A percentile compares a stretch with the other conserved stretches of the same genome.
phyloP scores from a whole-genome alignment of 30 jellyfish, hydroid and myxozoan genomes.

The Clytia hemisphaerica region DNA sequence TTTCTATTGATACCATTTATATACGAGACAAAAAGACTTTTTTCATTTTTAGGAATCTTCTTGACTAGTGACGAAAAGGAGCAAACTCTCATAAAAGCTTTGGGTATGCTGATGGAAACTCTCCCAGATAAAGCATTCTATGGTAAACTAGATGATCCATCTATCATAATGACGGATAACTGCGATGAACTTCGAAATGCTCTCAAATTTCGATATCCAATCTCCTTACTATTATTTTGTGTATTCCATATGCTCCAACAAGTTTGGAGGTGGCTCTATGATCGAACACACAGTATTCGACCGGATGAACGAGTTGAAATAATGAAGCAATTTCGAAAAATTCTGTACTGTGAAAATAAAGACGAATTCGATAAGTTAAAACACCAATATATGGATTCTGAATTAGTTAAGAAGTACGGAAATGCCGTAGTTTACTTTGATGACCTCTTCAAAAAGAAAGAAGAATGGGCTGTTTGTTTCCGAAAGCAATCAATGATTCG shows the following conservation, averaged over 20 bases:
- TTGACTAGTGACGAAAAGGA: conserved; percentile 2
- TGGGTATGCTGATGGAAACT: too few species aligned
- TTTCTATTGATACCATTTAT: too few species aligned
- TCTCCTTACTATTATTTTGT: neutral
- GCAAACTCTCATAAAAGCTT: neutral
- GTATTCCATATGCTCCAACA: conserved; percentile 3
- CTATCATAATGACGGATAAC: conserved; percentile 1
- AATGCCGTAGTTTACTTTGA: too few species aligned
- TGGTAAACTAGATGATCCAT: too few species aligned
- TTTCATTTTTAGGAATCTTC: too few species aligned
- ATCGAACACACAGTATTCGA: neutral
- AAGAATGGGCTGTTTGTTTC: too few species aligned
- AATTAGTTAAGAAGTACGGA: too few species aligned
- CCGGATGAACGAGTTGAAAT: neutral
- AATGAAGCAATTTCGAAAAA: neutral
- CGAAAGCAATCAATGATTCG: too few species aligned
- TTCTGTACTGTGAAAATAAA: neutral
- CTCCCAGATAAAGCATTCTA: too few species aligned
- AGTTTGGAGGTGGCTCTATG: conserved; percentile 22
- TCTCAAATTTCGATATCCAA: neutral
- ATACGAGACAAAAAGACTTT: too few species aligned
- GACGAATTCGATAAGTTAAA: conserved; percentile 2
- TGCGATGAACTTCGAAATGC: conserved; percentile 12
- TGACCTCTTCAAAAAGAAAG: too few species aligned
- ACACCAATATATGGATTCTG: neutral